phyloP scores from a whole-genome alignment of 2,113 vertebrate genomes.

The Copsychus sechellarum region DNA sequence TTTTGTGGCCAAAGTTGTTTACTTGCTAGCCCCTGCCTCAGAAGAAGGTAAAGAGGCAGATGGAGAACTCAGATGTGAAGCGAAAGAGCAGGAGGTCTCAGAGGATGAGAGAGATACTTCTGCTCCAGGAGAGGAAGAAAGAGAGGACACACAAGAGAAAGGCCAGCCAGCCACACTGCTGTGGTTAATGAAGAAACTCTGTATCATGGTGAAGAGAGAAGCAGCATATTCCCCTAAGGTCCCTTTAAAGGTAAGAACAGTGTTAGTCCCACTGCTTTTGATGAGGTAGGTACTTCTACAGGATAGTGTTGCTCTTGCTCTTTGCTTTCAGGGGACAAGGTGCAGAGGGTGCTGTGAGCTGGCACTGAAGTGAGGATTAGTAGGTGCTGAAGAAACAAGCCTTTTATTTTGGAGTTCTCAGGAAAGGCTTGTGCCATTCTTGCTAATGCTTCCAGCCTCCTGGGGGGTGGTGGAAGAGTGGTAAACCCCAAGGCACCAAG shows the following conservation, averaged over 20 bases:
- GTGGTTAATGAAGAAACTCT: constrained; percentile 91
- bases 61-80: background rate
- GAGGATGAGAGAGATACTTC: background rate
- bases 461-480: background rate
- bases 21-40: constrained; percentile 82
- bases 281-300: background rate
- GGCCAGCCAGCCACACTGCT: constrained; percentile 79
- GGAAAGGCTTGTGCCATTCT: background rate
- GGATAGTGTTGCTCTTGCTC: background rate
- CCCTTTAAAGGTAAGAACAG: constrained; percentile 82
- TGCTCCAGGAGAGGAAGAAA: background rate
- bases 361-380: background rate
- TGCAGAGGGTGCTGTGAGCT: background rate
- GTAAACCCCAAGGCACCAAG: background rate
- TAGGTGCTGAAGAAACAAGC: background rate
- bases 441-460: background rate
- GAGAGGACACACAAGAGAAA: constrained; percentile 51
- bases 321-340: background rate
- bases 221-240: constrained; percentile 88
- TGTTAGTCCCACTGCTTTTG: background rate
- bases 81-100: background rate
- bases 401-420: background rate
- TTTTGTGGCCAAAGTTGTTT: constrained; percentile 90
- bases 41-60: constrained; percentile 6
- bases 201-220: constrained; percentile 87